These are phyloP conservation scores for Drosophila sulfurigaster DNA, from an alignment of 1,140 invertebrate genomes.

Conservation along the genomic window DNA sequence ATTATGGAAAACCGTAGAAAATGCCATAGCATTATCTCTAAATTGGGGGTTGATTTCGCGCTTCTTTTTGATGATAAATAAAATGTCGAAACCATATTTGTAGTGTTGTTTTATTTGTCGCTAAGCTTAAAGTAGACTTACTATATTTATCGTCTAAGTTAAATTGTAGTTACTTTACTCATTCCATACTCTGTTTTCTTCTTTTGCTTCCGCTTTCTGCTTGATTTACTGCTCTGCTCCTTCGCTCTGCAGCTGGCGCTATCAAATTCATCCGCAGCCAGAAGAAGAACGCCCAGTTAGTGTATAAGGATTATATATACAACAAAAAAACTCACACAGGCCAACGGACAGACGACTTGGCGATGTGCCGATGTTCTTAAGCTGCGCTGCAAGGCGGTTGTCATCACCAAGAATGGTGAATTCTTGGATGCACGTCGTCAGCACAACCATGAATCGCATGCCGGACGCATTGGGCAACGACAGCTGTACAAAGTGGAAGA, in stretches of 20 bases:
- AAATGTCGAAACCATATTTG: constrained; percentile 53
- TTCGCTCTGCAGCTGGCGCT: constrained; percentile 29
- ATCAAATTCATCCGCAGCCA: constrained; percentile 79
- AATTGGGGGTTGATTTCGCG: constrained; percentile 17
- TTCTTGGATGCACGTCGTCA: constrained; percentile 62
- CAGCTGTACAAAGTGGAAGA: constrained; percentile 71
- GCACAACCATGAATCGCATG: constrained; percentile 72
- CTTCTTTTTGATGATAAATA: constrained; percentile 49
- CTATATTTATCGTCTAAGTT: constrained; percentile 39
- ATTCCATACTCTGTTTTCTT: constrained; percentile 29
- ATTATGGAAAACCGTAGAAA: too few relatives aligned
- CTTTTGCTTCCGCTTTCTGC: constrained; percentile 31
- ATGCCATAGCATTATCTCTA: too few relatives aligned
- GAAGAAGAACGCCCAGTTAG: constrained; percentile 79
- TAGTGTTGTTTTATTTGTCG: constrained; percentile 71
- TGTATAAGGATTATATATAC: constrained; percentile 74
- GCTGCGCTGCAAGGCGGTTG: constrained; percentile 75
- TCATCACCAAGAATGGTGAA: constrained; percentile 69
- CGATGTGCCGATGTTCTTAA: constrained; percentile 74
- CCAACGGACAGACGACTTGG: constrained; percentile 81
- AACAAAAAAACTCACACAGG: constrained; percentile 80
- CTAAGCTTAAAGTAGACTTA: constrained; percentile 14
- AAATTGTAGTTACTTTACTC: constrained; percentile 27
- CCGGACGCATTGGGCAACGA: constrained; percentile 59
- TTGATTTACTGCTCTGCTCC: constrained; percentile 4